Conservation (phyloP, 2,888 invertebrate genomes). For the Steinernema carpocapsae region DNA sequence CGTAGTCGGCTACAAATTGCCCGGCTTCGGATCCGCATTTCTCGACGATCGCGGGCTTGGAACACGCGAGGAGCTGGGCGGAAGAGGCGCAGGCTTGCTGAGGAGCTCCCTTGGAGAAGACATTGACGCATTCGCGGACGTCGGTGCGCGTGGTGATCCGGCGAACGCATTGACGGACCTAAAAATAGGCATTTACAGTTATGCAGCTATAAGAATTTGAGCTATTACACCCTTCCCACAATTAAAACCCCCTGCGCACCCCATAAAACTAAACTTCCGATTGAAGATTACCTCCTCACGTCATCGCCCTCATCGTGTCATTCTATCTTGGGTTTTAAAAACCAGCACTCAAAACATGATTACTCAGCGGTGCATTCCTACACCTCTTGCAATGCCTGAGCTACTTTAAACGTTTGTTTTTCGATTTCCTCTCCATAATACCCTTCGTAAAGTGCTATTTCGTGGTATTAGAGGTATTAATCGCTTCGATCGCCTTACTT, state of each 20-base stretch:
- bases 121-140: conserved; percentile 59
- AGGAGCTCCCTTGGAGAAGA: conserved; percentile 65
- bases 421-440: not conserved
- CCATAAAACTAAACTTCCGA: not conserved
- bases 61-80: conserved; percentile 59
- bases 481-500: conserved; percentile 42
- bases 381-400: not conserved
- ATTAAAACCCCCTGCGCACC: not conserved
- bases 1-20: conserved; percentile 54
- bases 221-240: too few species aligned
- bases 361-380: not conserved
- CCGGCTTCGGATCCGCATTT: conserved; percentile 48
- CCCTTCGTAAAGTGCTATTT: too few species aligned
- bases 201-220: not conserved
- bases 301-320: too few species aligned
- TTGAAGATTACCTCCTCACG: not conserved
- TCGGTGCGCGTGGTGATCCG: conserved; percentile 43
- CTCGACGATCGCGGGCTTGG: conserved; percentile 52
- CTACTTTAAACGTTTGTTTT: conserved; percentile 20
- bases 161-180: conserved; percentile 57
- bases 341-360: not conserved
- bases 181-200: not conserved
- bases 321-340: not conserved
- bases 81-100: conserved; percentile 64
- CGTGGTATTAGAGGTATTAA: not conserved